Base-by-base conservation (phyloP, 2,113 vertebrate genomes). In the Planiliza haematocheilus region DNA sequence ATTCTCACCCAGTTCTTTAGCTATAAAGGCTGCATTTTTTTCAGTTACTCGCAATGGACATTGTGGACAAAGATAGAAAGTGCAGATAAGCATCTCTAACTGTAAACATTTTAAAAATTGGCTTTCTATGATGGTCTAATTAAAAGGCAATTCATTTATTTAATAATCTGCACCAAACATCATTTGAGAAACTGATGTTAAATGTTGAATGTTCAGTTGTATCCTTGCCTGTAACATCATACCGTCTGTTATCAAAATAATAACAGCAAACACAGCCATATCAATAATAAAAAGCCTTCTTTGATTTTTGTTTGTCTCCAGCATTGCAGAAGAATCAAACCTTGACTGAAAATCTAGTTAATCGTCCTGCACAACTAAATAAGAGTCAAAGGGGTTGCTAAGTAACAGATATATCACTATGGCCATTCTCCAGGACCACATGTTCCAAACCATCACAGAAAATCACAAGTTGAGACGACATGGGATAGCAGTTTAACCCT, bases 371-470 rank as follows among this genome's bases (percentile, higher is more conserved):
- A 79, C 81, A 83, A 88, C 74, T 79, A 89, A 86, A 83, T 79
- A 88, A 81, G 63, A 81, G 66, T 87, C 77, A 73, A 79, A 82
- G 72, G 72, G 72, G 86, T 91, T 89, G 85, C 88, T 75, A 68
- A 70, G 88, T 88, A 91, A 91, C 90, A 90, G 80, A 88, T 85
- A 68, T 38, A 82, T 82, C 78, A 78, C 72, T 63, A 77, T 86
- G 81, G 83, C 70, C 83, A 71, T 76, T 57, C 78, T 84, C 74
- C 85, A 80, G 84, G 74, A 73, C 76, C 80, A 86, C 78, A 79
- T 87, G 84, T 77, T 82, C 73, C 80, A 79, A 72, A 57, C 71
- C 64, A 57, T 84, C 80, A 74, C 49, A 81, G 69, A 79, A 83
- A 88, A 87, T 81, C 48, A 82, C 68, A 83, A 72, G 83, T 81